Evolutionary conservation across 2,888 invertebrate genomes (phyloP).

Genomic region (Bugulina stolonifera): DNA sequence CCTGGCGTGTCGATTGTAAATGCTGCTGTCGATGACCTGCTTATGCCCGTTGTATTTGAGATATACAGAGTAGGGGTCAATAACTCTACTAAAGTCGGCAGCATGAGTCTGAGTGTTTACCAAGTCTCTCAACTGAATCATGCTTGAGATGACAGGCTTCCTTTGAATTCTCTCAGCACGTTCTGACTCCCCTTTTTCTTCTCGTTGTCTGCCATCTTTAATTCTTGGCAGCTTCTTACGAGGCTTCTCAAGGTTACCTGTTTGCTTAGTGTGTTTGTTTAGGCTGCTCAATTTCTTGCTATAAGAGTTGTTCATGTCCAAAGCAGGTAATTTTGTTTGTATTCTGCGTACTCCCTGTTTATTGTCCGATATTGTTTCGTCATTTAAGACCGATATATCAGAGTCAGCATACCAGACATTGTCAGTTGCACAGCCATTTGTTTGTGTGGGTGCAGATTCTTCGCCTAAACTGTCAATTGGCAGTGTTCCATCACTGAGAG

Average conservation of each 20-base stretch:
- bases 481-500: background rate
- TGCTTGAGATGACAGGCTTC: background rate
- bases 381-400: background rate
- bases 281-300: background rate
- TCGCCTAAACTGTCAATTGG: too few relatives aligned
- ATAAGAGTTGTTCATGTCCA: background rate
- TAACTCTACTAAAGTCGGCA: background rate
- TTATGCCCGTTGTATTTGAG: background rate
- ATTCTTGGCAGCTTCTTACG: background rate
- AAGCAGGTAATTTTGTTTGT: background rate
- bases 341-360: background rate
- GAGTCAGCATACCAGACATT: too few relatives aligned
- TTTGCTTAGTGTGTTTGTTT: conserved; percentile 11
- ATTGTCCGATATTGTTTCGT: background rate
- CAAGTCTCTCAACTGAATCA: background rate
- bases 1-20: conserved; percentile 2
- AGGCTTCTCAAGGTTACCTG: background rate
- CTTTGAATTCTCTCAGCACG: background rate
- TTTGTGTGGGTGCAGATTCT: background rate
- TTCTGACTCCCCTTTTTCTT: background rate
- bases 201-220: background rate
- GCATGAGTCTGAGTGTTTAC: background rate
- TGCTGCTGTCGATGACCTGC: conserved; percentile 17
- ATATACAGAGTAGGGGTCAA: conserved; percentile 21
- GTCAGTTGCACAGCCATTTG: too few relatives aligned